Base-by-base conservation (phyloP, 2,888 invertebrate genomes). In the Drosophila paracracens region DNA sequence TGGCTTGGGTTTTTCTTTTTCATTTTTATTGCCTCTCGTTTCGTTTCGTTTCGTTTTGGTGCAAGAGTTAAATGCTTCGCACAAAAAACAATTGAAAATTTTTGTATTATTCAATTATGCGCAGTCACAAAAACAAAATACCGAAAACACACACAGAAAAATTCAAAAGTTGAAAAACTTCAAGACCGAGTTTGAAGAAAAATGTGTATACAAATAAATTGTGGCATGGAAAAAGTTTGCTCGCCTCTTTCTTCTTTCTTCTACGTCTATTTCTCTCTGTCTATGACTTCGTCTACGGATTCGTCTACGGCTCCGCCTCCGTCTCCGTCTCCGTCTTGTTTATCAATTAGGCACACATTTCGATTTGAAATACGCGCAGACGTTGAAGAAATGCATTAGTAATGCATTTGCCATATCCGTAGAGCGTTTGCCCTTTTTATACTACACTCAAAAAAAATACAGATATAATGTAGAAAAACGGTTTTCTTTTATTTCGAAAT, bases 271-370 rank as follows among this genome's bases (percentile, higher is more conserved):
- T 53, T 53, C 27, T 4, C 27, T 18, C 27, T 36, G 54, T 27
- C 36, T 35, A 35, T 16, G 35, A 18, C 35, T 35, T 25, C 21
- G 21, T 21, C n/a, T 54, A 21, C 40, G 36, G 43, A 36, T 38
- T 38, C 59, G 35, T 40, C 50, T 51, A 21, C 40, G 27, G 38
- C 40, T 35, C 38, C 51, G 38, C 38, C 48, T 59, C 29, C 35
- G 16, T 13, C 36, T 63, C 25, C 18, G 54, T 51, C 59, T 63
- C 62, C 38, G 70, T 61, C 71, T 85, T 77, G 85, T 82, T 88
- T 88, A 88, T 82, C 86, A 88, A 85, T 88, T 86, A 88, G 88
- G 71, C 83, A 82, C 74, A 69, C 73, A 79, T 61, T 71, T 83
- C 69, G 67, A 73, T 69, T 75, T 59, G 54, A 51, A 68, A 66